Conservation (phyloP, 2,888 invertebrate species). For the Epistrophella euchroma region DNA sequence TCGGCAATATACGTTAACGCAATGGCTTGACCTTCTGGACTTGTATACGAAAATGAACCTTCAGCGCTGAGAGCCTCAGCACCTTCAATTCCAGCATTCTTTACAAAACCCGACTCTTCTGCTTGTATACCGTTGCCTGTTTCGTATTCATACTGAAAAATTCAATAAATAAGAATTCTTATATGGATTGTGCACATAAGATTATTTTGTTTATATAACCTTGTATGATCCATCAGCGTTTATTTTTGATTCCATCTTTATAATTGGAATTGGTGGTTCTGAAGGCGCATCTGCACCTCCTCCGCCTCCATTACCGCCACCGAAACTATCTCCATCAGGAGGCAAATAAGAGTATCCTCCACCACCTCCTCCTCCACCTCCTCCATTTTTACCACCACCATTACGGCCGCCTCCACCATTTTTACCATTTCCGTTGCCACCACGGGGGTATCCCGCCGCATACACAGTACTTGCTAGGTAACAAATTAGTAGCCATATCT, state of each 20-base stretch:
- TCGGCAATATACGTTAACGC: conserved; percentile 88
- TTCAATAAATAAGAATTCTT: not conserved
- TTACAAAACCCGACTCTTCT: conserved; percentile 89
- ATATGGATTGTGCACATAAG: not conserved
- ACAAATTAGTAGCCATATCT: conserved; percentile 56
- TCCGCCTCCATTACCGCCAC: conserved; percentile 71
- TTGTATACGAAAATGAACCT: conserved; percentile 89
- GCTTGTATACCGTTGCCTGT: conserved; percentile 90
- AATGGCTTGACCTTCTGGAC: conserved; percentile 89
- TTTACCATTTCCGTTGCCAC: conserved; percentile 58
- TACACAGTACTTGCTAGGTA: conserved; percentile 38
- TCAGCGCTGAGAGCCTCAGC: conserved; percentile 88
- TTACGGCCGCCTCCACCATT: conserved; percentile 56
- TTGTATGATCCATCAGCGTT: conserved; percentile 82
- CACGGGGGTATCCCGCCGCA: conserved; percentile 67
- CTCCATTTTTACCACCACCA: conserved; percentile 52
- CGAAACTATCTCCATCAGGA: conserved; percentile 77
- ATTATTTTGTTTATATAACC: conserved; percentile 77
- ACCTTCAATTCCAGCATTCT: conserved; percentile 88
- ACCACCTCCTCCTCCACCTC: conserved; percentile 43
- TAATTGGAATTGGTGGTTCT: conserved; percentile 81
- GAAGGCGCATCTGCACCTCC: conserved; percentile 76
- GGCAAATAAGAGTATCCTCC: conserved; percentile 78
- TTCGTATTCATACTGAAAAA: conserved; percentile 87
- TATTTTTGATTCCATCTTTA: conserved; percentile 81